phyloP scores from a whole-genome alignment of 1,140 invertebrate genomes.

The Laupala kohalensis region DNA sequence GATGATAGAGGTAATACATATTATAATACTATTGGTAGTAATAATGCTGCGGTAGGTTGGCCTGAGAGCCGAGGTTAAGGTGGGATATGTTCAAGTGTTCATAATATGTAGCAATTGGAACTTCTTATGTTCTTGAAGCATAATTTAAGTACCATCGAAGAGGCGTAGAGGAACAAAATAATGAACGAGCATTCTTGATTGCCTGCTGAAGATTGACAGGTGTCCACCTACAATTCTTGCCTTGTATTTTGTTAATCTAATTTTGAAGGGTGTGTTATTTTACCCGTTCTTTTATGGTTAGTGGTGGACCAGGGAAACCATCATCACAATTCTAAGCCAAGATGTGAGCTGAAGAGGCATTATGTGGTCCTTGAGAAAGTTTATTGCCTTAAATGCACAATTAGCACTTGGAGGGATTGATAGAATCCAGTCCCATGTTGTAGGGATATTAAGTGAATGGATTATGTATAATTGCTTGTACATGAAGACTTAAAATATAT shows the following conservation, averaged over 20 bases:
- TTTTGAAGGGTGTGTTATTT: conserved; percentile 2
- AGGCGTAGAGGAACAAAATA: conserved; percentile 2
- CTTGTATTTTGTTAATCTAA: conserved; percentile 11
- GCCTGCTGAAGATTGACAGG: neutral
- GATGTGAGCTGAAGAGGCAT: conserved; percentile 7
- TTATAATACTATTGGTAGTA: conserved; percentile 4
- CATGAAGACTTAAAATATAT: conserved; percentile 36
- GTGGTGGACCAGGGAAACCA: neutral
- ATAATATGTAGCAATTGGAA: conserved; percentile 7
- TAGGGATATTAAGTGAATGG: conserved; percentile 27
- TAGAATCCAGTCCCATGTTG: conserved; percentile 4
- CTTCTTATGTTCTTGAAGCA: conserved; percentile 9
- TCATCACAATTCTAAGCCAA: conserved; percentile 1
- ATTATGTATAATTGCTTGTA: conserved; percentile 36
- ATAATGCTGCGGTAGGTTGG: conserved; percentile 7
- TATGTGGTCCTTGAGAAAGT: conserved; percentile 8
- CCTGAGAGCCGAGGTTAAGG: conserved; percentile 5
- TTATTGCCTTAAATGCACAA: conserved; percentile 14
- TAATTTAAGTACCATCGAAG: conserved; percentile 12
- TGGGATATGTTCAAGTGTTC: conserved; percentile 12
- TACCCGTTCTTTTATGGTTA: conserved; percentile 2
- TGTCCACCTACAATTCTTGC: conserved; percentile 8
- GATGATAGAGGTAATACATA: neutral
- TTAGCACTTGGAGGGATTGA: conserved; percentile 13
- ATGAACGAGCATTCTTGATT: neutral